Evolutionary conservation across 1,140 invertebrate genomes (phyloP).

Genomic region (Cheumatopsyche charites): DNA sequence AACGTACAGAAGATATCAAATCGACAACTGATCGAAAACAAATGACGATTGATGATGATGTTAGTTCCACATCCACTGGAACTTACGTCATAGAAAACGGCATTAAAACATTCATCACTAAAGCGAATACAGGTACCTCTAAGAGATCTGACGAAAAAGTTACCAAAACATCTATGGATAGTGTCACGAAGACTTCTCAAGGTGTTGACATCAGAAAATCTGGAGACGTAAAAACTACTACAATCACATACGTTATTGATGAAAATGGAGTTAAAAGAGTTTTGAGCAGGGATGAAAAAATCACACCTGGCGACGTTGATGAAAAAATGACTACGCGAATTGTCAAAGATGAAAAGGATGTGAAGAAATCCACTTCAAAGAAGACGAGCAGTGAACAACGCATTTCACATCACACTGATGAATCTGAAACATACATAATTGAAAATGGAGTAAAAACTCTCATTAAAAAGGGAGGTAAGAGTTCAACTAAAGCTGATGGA

Average conservation of each 20-base stretch:
- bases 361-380: not conserved
- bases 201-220: conserved; percentile 1
- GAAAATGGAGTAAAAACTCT: conserved; percentile 46
- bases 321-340: conserved; percentile 18
- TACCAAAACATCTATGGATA: not conserved
- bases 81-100: conserved; percentile 47
- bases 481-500: conserved; percentile 1
- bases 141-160: not conserved
- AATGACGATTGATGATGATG: not conserved
- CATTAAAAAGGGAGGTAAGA: conserved; percentile 17
- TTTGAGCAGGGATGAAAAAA: conserved; percentile 28
- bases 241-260: conserved; percentile 33
- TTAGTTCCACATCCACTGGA: conserved; percentile 12
- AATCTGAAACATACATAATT: conserved; percentile 36
- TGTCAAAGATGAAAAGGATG: not conserved
- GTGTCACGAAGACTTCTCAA: not conserved
- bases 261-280: conserved; percentile 39
- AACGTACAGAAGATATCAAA: not conserved
- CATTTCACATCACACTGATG: not conserved
- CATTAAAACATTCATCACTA: conserved; percentile 34
- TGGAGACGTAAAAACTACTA: conserved; percentile 17
- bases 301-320: not conserved
- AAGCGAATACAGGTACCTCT: not conserved
- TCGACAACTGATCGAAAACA: not conserved
- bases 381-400: not conserved